Base-by-base conservation (phyloP, 2,113 vertebrate genomes). In the Eulemur macaco region DNA sequence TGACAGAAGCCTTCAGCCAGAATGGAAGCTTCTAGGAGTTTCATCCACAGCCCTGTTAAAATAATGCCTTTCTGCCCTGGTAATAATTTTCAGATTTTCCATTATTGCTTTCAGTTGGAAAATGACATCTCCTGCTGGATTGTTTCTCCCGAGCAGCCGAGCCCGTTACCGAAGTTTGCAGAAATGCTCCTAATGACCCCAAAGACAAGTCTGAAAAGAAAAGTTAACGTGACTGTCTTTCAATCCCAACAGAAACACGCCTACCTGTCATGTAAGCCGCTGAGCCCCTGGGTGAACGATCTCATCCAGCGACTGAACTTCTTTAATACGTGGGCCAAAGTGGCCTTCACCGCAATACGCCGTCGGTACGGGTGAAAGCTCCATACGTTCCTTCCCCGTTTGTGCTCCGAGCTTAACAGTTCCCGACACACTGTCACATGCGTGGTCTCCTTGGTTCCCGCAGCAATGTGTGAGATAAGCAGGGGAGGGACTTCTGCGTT, bases 321-420 rank as follows among this genome's bases (percentile, higher is more conserved):
- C 95, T 98, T 98, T 96, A 96, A 96, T 7, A 97, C 94, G 21
- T 98, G 98, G 98, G 97, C 98, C 84, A 96, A 97, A 23, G 66
- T 96, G 76, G 95, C 97, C 2, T 92, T 95, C 31, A 56, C 80
- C 0, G 95, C 87, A 18, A 60, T 98, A 14, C 69, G 98, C n/a
- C 76, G 42, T 17, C 96, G 98, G 98, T 98, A 97, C n/a, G 91
- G 68, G 15, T 12, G 17, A 23, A 42, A 54, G 37, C 52, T 27
- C 14, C 25, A 54, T 27, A 0, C 0, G 0, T 6, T 25, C 37
- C 71, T 25, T 21, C 56, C 42, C 56, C 11, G 2, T 29, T 78
- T 77, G 29, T 63, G 31, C 18, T 37, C 6, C 23, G 18, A 39
- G 74, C 21, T 56, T 12, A 52, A 6, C 5, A 7, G 18, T 39